phyloP scores from a whole-genome alignment of 2,888 invertebrate species.

The Conistra vaccinii region DNA sequence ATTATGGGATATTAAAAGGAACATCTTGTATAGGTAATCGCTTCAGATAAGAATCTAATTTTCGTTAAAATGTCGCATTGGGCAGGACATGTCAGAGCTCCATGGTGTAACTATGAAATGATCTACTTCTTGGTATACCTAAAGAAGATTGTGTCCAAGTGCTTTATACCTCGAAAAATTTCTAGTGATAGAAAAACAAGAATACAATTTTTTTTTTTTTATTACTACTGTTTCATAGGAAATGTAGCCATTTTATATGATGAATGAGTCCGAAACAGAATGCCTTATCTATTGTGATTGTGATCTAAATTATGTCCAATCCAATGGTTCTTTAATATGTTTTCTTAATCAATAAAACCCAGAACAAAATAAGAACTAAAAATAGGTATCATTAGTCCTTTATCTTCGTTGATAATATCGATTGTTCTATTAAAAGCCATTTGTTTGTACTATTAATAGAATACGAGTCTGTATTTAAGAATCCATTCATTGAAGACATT shows the following conservation, averaged over 20 bases:
- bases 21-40: no score
- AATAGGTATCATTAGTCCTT: not conserved
- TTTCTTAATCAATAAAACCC: not conserved
- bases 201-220: not conserved
- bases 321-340: not conserved
- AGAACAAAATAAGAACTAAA: not conserved
- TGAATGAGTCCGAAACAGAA: not conserved
- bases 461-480: not conserved
- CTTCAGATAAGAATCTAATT: not conserved
- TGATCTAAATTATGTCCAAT: not conserved
- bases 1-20: no score
- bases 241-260: not conserved
- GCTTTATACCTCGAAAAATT: not conserved
- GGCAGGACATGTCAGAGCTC: not conserved
- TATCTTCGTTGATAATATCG: not conserved
- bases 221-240: not conserved
- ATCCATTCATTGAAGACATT: not conserved
- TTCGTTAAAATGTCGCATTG: not conserved
- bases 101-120: not conserved
- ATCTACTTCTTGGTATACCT: not conserved
- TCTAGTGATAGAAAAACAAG: not conserved
- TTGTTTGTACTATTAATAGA: not conserved
- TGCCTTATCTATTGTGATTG: not conserved
- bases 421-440: not conserved
- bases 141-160: not conserved